Percentiles rank a stretch among this genome's conserved stretches.
phyloP scores from a whole-genome alignment of 2,797 vertebrate species.

The Pangasius larnaudii region DNA sequence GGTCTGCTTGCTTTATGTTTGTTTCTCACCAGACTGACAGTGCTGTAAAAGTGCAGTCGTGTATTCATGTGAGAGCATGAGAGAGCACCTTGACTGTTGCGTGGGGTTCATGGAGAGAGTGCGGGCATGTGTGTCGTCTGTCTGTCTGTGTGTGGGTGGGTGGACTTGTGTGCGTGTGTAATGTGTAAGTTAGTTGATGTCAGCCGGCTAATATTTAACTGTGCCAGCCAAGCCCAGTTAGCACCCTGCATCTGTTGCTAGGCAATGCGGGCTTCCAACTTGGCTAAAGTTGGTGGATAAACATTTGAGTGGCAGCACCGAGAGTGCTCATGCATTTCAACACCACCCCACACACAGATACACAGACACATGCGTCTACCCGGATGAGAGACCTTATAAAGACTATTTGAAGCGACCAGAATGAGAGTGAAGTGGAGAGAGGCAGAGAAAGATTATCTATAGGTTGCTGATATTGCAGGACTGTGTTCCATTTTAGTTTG shows the following conservation, averaged over 20 bases:
- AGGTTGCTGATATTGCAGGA: background rate
- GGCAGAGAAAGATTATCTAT: background rate
- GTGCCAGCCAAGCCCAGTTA: conserved; percentile 53
- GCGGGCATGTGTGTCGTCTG: conserved; percentile 28
- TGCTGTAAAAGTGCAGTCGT: background rate
- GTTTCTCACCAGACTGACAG: background rate
- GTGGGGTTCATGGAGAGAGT: background rate
- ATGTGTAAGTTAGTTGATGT: conserved; percentile 50
- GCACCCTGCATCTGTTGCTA: conserved; percentile 76
- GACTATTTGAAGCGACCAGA: background rate
- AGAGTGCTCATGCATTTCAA: conserved; percentile 43
- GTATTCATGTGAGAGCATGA: background rate
- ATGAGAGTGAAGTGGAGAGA: background rate
- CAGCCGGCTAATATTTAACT: conserved; percentile 55
- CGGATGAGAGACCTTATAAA: conserved; percentile 34
- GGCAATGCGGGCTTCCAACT: conserved; percentile 71
- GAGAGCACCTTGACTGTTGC: background rate
- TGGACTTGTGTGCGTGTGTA: conserved; percentile 4
- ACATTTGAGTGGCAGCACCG: conserved; percentile 54
- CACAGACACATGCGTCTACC: conserved; percentile 40
- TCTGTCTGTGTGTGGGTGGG: conserved; percentile 26
- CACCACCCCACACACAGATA: conserved; percentile 26
- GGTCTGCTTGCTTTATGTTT: background rate
- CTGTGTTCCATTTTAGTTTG: background rate
- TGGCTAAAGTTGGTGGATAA: conserved; percentile 54